Conservation (phyloP, 2,888 invertebrate species). For the Hedychridium roseum region DNA sequence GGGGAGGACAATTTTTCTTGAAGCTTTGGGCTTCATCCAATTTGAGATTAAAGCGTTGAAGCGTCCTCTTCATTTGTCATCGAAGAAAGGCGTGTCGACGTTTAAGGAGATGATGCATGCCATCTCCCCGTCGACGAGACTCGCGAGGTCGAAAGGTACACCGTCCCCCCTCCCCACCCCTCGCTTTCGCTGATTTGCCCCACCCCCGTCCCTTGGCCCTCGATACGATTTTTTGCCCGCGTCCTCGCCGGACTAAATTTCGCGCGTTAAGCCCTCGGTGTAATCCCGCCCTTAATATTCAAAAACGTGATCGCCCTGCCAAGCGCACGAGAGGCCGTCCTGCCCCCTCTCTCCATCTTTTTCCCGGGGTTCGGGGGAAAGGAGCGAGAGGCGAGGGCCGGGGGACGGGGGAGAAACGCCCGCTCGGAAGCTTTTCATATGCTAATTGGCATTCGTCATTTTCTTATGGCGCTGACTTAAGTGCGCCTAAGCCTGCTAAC, state of each 20-base stretch:
- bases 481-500: slow-evolving; percentile 57
- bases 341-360: too few species aligned
- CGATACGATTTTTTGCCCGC: slow-evolving; percentile 50
- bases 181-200: slow-evolving; percentile 9
- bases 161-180: background rate
- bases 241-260: slow-evolving; percentile 59
- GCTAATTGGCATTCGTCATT: slow-evolving; percentile 65
- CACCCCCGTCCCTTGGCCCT: slow-evolving; percentile 37
- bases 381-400: too few species aligned
- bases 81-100: slow-evolving; percentile 4
- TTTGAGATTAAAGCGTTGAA: background rate
- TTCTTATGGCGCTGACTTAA: slow-evolving; percentile 61
- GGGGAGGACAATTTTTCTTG: background rate
- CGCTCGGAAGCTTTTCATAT: slow-evolving; percentile 61
- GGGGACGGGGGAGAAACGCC: slow-evolving; percentile 38
- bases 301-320: slow-evolving; percentile 64
- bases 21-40: background rate
- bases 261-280: slow-evolving; percentile 61
- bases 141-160: background rate
- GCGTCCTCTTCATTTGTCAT: slow-evolving; percentile 23
- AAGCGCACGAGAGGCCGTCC: slow-evolving; percentile 38
- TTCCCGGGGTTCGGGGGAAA: too few species aligned
- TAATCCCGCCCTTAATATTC: slow-evolving; percentile 65
- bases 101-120: slow-evolving; percentile 26
- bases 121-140: slow-evolving; percentile 11